These are phyloP conservation scores for Entomobrya proxima DNA, from an alignment of 2,888 invertebrate genomes.

Conservation along the genomic window DNA sequence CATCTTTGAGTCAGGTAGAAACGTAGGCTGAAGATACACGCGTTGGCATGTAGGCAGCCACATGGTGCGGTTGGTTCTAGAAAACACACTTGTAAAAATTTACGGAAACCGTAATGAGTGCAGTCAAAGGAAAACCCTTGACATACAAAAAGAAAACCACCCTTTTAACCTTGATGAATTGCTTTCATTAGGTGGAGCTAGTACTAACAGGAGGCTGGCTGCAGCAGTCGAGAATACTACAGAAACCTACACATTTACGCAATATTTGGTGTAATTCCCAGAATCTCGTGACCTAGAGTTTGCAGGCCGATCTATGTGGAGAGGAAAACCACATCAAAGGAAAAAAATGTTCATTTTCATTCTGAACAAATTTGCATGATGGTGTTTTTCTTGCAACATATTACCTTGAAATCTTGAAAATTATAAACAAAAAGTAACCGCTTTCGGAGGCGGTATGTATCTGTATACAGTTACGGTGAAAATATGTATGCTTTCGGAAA, in stretches of 20 bases:
- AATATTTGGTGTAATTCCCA: not conserved
- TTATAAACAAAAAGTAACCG: no score
- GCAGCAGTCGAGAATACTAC: no score
- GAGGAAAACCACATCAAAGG: not conserved
- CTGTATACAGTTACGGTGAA: no score
- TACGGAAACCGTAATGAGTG: not conserved
- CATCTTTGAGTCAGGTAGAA: not conserved
- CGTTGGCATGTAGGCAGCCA: no score
- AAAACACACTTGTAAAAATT: not conserved
- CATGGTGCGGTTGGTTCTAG: not conserved
- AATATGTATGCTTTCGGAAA: no score
- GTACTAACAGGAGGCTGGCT: no score
- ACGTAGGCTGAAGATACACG: no score
- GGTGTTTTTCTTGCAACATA: not conserved
- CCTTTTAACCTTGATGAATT: constrained; percentile 16
- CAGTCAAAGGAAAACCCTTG: not conserved
- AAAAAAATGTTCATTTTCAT: not conserved
- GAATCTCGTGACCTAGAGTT: not conserved
- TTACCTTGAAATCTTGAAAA: not conserved
- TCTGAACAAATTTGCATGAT: not conserved
- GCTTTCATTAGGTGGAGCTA: not conserved
- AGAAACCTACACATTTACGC: not conserved
- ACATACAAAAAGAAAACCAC: constrained; percentile 19
- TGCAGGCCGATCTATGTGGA: no score
- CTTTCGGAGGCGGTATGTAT: no score